Conservation (phyloP, 1,140 invertebrate species). For the Drosophila mayri region DNA sequence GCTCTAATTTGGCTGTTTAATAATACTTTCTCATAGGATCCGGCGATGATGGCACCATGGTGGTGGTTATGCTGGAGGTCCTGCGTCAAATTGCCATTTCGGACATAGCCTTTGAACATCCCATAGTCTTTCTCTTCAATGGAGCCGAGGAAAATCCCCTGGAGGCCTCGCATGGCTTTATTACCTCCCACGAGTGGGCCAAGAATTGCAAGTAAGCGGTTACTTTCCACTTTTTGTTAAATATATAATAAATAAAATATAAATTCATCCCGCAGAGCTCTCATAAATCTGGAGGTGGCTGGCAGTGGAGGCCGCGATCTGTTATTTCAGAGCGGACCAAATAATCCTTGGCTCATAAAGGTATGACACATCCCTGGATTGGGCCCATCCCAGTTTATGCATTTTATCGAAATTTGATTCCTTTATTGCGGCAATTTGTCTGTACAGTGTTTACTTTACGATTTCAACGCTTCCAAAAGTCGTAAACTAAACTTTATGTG, state of each 20-base stretch:
- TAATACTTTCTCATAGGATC: conserved; percentile 83
- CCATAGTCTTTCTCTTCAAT: conserved; percentile 95
- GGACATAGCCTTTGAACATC: conserved; percentile 88
- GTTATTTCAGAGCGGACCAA: conserved; percentile 96
- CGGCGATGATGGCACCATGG: conserved; percentile 96
- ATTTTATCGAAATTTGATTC: conserved; percentile 23
- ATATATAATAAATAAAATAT: background rate
- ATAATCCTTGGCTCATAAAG: conserved; percentile 95
- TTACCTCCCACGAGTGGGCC: conserved; percentile 96
- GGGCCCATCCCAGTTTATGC: conserved; percentile 25
- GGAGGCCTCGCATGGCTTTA: conserved; percentile 97
- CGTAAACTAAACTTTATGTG: conserved; percentile 85
- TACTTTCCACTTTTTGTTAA: background rate
- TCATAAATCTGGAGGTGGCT: conserved; percentile 97
- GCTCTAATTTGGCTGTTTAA: too few species aligned
- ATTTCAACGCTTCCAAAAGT: background rate
- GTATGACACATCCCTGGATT: conserved; percentile 15
- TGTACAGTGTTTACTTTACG: conserved; percentile 86
- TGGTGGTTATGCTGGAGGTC: conserved; percentile 96
- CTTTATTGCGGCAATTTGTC: conserved; percentile 71
- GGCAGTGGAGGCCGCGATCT: conserved; percentile 97
- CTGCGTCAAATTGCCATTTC: conserved; percentile 90
- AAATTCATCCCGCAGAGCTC: conserved; percentile 87
- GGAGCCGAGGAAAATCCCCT: conserved; percentile 97
- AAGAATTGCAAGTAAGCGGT: conserved; percentile 86